Percentiles rank a stretch among this genome's conserved stretches.
Conservation (phyloP, 2,113 vertebrate species). For the Zosterops hypoxanthus region DNA sequence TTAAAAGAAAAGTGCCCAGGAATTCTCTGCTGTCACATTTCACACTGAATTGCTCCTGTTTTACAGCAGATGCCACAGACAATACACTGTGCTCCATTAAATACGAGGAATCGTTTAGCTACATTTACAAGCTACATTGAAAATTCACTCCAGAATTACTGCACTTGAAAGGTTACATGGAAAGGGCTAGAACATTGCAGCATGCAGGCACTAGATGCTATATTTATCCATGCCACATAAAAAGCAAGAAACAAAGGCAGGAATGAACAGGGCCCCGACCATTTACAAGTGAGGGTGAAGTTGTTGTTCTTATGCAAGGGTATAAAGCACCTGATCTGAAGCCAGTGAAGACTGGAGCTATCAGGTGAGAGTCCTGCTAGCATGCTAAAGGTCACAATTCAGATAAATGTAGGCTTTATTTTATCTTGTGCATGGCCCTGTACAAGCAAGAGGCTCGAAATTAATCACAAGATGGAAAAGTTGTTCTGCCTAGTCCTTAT, state of each 20-base stretch:
- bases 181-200: background rate
- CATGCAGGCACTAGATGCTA: background rate
- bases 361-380: background rate
- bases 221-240: background rate
- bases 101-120: conserved; percentile 24
- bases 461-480: background rate
- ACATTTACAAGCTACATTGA: conserved; percentile 29
- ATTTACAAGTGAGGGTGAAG: background rate
- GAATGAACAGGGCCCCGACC: background rate
- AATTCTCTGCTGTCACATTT: conserved; percentile 59
- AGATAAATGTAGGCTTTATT: background rate
- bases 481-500: background rate
- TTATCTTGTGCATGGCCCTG: background rate
- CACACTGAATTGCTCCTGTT: conserved; percentile 20
- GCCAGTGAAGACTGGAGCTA: background rate
- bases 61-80: conserved; percentile 32
- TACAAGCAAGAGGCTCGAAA: background rate
- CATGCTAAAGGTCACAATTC: background rate
- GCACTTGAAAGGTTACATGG: background rate
- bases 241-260: conserved; percentile 1
- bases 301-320: background rate
- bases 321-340: background rate
- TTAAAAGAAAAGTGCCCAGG: conserved; percentile 60
- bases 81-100: conserved; percentile 6
- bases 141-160: background rate